These are phyloP conservation scores for Chelmon rostratus DNA, from an alignment of 2,797 vertebrate genomes.

Conservation along the genomic window DNA sequence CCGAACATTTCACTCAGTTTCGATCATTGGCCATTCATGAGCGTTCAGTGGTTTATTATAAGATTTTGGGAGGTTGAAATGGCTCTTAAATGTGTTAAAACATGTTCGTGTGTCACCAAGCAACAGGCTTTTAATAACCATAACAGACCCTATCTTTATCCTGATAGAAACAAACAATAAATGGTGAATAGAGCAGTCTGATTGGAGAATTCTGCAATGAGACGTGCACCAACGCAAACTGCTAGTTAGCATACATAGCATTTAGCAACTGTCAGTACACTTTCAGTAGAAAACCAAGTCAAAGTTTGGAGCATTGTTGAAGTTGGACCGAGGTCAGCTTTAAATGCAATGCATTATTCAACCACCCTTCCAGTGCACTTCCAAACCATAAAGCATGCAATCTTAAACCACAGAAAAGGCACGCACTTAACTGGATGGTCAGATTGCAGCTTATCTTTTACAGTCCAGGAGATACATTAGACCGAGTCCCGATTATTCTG, in stretches of 20 bases:
- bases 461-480: conserved; percentile 40
- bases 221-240: conserved; percentile 22
- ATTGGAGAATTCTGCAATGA: conserved; percentile 25
- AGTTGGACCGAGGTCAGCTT: conserved; percentile 64
- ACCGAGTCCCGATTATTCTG: conserved; percentile 60
- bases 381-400: conserved; percentile 68
- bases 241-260: conserved; percentile 13
- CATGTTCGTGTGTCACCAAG: conserved; percentile 20
- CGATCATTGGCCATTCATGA: conserved; percentile 38
- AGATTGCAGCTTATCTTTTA: conserved; percentile 54
- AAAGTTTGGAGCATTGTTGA: conserved; percentile 61
- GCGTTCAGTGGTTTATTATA: conserved; percentile 17
- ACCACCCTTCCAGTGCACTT: conserved; percentile 61
- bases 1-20: conserved; percentile 21
- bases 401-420: conserved; percentile 66
- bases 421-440: conserved; percentile 60
- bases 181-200: conserved; percentile 10
- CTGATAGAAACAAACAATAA: conserved; percentile 19
- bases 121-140: conserved; percentile 10
- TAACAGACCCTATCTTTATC: neutral
- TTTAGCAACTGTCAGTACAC: conserved; percentile 17
- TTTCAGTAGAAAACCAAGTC: conserved; percentile 30
- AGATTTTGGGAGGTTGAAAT: conserved; percentile 20
- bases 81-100: conserved; percentile 19
- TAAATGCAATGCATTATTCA: conserved; percentile 75